These are phyloP conservation scores for Tylochromis polylepis DNA, from an alignment of 2,113 vertebrate genomes.

Conservation along the genomic window DNA sequence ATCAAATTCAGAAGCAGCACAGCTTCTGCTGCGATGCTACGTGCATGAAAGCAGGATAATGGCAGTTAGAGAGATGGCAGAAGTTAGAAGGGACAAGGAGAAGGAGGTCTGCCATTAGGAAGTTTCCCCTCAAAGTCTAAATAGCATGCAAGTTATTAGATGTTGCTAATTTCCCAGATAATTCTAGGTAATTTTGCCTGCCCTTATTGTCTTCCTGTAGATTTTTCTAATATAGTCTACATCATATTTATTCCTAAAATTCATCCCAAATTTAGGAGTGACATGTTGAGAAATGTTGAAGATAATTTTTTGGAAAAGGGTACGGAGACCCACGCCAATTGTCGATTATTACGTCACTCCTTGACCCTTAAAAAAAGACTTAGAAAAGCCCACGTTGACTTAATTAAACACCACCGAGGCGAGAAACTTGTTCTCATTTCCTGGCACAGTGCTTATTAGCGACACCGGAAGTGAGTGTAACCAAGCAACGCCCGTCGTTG, in stretches of 20 bases:
- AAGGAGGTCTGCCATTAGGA: not conserved
- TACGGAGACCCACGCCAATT: not conserved
- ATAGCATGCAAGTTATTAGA: not conserved
- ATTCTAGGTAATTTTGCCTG: not conserved
- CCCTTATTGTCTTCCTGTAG: accelerated
- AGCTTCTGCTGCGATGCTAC: not conserved
- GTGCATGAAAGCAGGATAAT: not conserved
- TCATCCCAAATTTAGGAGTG: not conserved
- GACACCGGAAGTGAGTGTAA: slow-evolving; percentile 52
- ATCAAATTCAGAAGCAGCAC: not conserved
- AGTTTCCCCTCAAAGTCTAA: not conserved
- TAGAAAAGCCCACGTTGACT: not conserved
- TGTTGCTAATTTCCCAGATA: not conserved
- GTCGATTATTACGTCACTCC: not conserved
- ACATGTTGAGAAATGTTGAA: not conserved
- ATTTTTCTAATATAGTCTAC: not conserved
- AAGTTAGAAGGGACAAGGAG: not conserved
- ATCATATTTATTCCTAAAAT: not conserved
- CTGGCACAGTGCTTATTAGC: not conserved
- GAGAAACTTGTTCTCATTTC: not conserved
- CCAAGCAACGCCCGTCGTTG: slow-evolving; percentile 19
- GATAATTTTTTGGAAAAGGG: no score
- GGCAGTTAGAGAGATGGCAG: no score
- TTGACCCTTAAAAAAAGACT: no score
- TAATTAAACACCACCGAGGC: not conserved